Base-by-base conservation (phyloP, 2,797 vertebrate species). In the Dipus sagitta region DNA sequence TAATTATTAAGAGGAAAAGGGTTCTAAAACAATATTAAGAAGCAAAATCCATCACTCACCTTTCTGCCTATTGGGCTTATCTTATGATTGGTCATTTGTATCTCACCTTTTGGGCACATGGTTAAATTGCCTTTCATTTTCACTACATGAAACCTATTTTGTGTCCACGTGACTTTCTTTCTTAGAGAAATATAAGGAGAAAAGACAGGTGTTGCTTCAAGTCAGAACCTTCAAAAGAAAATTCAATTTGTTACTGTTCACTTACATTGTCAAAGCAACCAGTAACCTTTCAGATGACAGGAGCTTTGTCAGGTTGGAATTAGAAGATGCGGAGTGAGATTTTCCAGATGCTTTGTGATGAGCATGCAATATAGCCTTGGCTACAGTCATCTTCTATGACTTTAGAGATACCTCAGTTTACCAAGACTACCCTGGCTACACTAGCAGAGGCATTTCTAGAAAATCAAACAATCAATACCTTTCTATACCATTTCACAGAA, bases 111-210 rank as follows among this genome's bases (percentile, higher is more conserved):
- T 64, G n/a, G 34, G 67, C 78, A 77, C 2, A 34, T 6, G 23
- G 47, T 76, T 34, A 75, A 75, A 72, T 15, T 60, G 4, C n/a
- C 47, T 72, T 83, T 85, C 26, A 24, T 21, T 80, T 23, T 64
- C 26, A 14, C 34, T 54, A 75, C 32, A 47, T 17, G 26, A 91
- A 75, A 54, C 28, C 11, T 30, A 26, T 85, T 70, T 85, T 32
- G 65, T 47, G 20, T 42, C 2, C n/a, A 68, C 5, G 28, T 70
- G 18, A 86, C 21, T 92, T 83, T 18, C 58, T 86, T 91, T 77
- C 58, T 75, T 86, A 84, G 42, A 83, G 65, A 92, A 94, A 86
- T 89, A 67, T 34, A 76, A 92, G 9, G 62, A 42, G 32, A 86
- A 62, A 30, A 71, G 62, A 74, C 71, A 92, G 52, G 9, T 67